Conservation (phyloP, 2,888 invertebrate species). For the Chironomus tentans region DNA sequence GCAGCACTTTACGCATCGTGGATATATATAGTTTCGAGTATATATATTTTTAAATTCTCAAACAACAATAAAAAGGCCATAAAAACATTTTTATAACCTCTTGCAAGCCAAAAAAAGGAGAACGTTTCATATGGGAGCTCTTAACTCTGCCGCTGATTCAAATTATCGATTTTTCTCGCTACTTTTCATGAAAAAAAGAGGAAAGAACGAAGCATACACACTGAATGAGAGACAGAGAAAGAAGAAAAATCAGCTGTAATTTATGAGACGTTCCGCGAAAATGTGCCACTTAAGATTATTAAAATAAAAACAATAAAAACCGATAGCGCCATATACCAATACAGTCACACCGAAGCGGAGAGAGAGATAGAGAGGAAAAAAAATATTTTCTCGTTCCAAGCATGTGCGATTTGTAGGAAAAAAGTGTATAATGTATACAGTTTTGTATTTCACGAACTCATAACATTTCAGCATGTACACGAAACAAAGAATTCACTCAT, state of each 20-base stretch:
- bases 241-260: constrained; percentile 14
- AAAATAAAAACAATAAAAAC: not conserved
- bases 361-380: not conserved
- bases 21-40: not conserved
- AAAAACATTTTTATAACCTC: not conserved
- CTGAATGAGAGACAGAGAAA: not conserved
- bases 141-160: not conserved
- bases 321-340: not conserved
- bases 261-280: constrained; percentile 6
- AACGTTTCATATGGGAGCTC: not conserved
- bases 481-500: not conserved
- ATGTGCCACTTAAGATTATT: constrained; percentile 2
- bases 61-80: not conserved
- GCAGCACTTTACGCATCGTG: not conserved
- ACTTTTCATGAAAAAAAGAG: not conserved
- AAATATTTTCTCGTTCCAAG: not conserved
- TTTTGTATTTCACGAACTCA: not conserved
- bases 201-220: not conserved
- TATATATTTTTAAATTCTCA: not conserved
- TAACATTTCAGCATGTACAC: no score
- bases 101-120: not conserved
- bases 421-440: not conserved
- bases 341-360: not conserved
- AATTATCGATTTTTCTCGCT: not conserved
- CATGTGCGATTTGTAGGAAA: not conserved